Conservation (phyloP, 1,140 invertebrate species). For the Stegodyphus mimosarum region DNA sequence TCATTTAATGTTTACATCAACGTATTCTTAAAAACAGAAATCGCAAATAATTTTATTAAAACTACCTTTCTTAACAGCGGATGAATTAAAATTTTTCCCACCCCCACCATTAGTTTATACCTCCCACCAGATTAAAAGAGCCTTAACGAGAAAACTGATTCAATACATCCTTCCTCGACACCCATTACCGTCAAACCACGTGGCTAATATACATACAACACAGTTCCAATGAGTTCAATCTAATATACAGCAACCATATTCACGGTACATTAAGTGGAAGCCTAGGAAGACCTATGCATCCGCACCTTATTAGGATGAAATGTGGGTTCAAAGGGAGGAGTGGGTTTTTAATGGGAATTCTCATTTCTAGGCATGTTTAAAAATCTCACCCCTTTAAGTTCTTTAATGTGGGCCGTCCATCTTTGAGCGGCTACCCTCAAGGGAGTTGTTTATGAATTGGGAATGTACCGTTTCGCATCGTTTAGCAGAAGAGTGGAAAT, state of each 20-base stretch:
- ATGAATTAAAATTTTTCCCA: no score
- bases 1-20: no score
- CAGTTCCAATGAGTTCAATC: no score
- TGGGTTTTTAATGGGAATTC: conserved; percentile 17
- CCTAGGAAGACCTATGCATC: background rate
- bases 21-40: no score
- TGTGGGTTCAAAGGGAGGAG: background rate
- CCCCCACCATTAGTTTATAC: no score
- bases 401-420: conserved; percentile 9
- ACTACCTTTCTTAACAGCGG: no score
- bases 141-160: background rate
- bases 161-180: background rate
- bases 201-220: background rate
- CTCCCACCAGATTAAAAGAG: no score
- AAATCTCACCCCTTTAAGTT: conserved; percentile 1
- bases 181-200: background rate
- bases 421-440: background rate
- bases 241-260: background rate
- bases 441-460: conserved; percentile 27
- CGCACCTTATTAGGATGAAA: conserved; percentile 26
- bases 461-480: conserved; percentile 14
- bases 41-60: no score
- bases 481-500: background rate
- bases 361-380: conserved; percentile 13
- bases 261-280: conserved; percentile 22